Conservation (phyloP, 2,113 vertebrate species). For the Prolemur simus region DNA sequence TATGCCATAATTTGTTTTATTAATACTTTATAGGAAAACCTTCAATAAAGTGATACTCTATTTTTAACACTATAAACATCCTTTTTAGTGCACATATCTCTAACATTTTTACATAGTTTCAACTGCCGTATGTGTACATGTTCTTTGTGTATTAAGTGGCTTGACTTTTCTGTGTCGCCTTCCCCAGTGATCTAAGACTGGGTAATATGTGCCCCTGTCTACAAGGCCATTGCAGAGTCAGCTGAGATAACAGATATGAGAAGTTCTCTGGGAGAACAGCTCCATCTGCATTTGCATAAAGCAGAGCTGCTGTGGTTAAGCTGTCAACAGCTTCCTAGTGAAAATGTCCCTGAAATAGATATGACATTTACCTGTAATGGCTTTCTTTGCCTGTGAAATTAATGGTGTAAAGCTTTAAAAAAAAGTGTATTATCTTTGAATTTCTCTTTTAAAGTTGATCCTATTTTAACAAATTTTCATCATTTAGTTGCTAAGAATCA, state of each 20-base stretch:
- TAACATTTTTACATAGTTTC: background rate
- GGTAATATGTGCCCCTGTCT: background rate
- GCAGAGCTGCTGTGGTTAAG: background rate
- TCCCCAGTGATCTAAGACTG: background rate
- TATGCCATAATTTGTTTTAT: slow-evolving; percentile 9
- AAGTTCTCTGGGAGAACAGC: background rate
- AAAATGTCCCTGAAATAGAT: slow-evolving; percentile 62
- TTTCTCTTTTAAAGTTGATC: slow-evolving; percentile 50
- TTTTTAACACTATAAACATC: background rate
- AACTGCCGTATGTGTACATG: background rate
- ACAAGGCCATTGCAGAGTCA: background rate
- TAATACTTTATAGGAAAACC: background rate
- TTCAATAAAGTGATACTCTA: background rate
- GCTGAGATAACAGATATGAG: background rate
- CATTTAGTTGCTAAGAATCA: slow-evolving; percentile 46
- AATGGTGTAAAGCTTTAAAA: background rate
- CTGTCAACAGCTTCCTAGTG: slow-evolving; percentile 36
- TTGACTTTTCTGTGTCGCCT: background rate
- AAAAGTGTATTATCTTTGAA: background rate
- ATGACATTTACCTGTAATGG: slow-evolving; percentile 56
- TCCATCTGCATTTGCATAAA: background rate
- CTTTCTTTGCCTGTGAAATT: slow-evolving; percentile 58
- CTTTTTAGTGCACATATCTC: background rate
- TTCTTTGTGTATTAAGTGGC: background rate
- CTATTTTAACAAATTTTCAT: slow-evolving; percentile 52